phyloP scores from a whole-genome alignment of 2,113 vertebrate genomes.

The Ammodytes dubius region DNA sequence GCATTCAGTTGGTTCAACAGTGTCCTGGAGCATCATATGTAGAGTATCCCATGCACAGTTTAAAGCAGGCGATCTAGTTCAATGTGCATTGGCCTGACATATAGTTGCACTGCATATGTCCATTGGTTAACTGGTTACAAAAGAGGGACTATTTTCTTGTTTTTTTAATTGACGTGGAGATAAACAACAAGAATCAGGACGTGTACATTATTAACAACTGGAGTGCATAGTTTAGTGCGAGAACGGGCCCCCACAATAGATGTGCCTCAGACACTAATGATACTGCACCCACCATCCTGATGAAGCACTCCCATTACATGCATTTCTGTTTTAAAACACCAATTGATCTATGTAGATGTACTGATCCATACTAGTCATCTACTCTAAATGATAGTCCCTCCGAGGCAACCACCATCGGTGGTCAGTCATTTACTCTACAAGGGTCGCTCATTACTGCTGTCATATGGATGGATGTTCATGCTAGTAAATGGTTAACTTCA shows the following conservation, averaged over 20 bases:
- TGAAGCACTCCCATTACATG: not conserved
- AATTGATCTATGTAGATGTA: not conserved
- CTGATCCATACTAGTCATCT: slow-evolving; percentile 1
- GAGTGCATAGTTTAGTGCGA: slow-evolving; percentile 1
- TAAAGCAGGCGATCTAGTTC: not conserved
- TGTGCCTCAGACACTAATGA: not conserved
- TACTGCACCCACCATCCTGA: not conserved
- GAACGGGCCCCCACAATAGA: not conserved
- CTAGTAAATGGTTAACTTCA: slow-evolving; percentile 33
- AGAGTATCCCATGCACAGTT: not conserved
- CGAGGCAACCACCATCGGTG: not conserved
- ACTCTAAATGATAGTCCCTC: not conserved
- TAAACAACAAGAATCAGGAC: slow-evolving; percentile 24
- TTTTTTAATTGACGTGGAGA: not conserved
- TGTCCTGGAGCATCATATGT: slow-evolving; percentile 29
- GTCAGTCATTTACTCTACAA: slow-evolving; percentile 5
- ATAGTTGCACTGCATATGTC: not conserved
- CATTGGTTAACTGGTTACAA: not conserved
- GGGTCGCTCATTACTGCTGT: slow-evolving; percentile 20
- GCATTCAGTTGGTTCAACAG: slow-evolving; percentile 2
- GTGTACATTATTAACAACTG: slow-evolving; percentile 17
- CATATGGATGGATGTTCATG: slow-evolving; percentile 13
- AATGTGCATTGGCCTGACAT: not conserved
- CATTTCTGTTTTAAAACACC: slow-evolving; percentile 5
- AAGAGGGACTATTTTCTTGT: not conserved